phyloP scores from a whole-genome alignment of 2,888 invertebrate genomes.

The Philhelius pedissequus region DNA sequence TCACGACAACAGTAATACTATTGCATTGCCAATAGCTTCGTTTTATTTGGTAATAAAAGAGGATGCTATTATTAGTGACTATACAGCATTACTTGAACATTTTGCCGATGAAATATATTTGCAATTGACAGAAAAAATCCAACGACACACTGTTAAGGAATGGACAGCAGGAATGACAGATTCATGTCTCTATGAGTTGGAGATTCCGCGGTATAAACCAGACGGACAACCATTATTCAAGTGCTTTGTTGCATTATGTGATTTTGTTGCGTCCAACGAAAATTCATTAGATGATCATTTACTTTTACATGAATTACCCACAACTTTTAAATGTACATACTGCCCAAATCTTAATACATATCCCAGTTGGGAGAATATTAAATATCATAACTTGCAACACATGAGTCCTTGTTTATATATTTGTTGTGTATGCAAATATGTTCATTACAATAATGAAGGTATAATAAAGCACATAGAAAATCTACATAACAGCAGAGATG shows the following conservation, averaged over 20 bases:
- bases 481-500: conserved; percentile 43
- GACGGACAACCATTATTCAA: background rate
- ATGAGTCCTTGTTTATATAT: background rate
- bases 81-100: background rate
- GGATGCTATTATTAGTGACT: background rate
- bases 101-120: background rate
- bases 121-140: background rate
- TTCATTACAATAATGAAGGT: background rate
- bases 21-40: background rate
- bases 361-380: conserved; percentile 18
- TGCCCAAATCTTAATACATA: background rate
- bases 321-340: background rate
- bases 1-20: background rate
- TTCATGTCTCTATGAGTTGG: conserved; percentile 24
- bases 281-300: conserved; percentile 12
- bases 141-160: background rate
- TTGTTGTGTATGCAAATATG: conserved; percentile 47
- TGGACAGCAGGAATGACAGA: conserved; percentile 11
- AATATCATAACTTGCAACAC: conserved; percentile 26
- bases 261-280: conserved; percentile 9
- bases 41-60: conserved; percentile 18
- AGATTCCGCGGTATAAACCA: conserved; percentile 5
- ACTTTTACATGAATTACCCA: conserved; percentile 9
- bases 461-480: conserved; percentile 28
- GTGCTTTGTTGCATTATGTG: conserved; percentile 20